phyloP scores from a whole-genome alignment of 1,140 invertebrate genomes.

The Gyrodactylus salaris region DNA sequence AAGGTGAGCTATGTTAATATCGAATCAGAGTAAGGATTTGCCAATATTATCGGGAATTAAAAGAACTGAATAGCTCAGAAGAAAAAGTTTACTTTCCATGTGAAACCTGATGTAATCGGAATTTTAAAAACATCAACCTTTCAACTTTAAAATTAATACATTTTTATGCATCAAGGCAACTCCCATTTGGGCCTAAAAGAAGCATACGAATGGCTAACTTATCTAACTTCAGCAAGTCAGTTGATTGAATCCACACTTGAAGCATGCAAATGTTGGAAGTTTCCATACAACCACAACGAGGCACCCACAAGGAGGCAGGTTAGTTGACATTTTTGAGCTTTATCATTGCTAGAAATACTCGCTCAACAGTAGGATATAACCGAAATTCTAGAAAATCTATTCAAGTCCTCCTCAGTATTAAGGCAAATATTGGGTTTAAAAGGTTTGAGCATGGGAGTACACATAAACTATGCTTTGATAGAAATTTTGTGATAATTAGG shows the following conservation, averaged over 20 bases:
- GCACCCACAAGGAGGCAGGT: background rate
- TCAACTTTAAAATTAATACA: background rate
- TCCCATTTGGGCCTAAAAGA: background rate
- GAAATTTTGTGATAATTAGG: no score
- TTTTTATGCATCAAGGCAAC: background rate
- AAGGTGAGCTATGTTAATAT: background rate
- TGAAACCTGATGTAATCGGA: background rate
- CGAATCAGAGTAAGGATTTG: background rate
- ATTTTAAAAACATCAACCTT: no score
- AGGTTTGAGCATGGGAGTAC: no score
- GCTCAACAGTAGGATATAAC: no score
- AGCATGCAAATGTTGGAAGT: background rate
- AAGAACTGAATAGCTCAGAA: background rate
- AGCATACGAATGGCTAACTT: background rate
- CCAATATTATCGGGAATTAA: background rate
- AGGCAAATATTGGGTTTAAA: no score
- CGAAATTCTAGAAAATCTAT: no score
- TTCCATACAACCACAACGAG: background rate
- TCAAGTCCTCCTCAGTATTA: no score
- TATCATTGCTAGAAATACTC: no score
- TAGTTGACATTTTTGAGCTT: no score
- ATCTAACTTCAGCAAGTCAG: background rate
- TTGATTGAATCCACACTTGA: background rate
- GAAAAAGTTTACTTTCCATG: background rate
- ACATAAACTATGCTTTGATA: no score